phyloP scores from a whole-genome alignment of 2,797 vertebrate species.

The Distichodus sexfasciatus region DNA sequence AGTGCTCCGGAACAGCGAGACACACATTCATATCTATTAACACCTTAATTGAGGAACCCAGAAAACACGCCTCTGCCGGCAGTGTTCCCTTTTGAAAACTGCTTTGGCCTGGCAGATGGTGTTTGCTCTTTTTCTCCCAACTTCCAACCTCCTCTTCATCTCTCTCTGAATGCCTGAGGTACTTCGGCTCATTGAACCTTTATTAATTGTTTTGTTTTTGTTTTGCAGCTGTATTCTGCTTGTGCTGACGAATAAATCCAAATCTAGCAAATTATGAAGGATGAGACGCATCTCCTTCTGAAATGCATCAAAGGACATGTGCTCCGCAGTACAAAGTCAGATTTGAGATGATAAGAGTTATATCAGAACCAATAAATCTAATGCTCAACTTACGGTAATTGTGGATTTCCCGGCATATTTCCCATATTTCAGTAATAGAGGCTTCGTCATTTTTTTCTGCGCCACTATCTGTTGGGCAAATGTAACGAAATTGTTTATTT shows the following conservation, averaged over 20 bases:
- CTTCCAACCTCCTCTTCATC: background rate
- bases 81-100: background rate
- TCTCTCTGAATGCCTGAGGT: background rate
- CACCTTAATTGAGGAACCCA: conserved; percentile 16
- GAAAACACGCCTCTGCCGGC: background rate
- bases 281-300: background rate
- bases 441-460: conserved; percentile 90
- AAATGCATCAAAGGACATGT: background rate
- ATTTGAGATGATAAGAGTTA: background rate
- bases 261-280: background rate
- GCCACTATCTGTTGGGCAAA: conserved; percentile 85
- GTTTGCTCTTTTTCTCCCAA: conserved; percentile 1
- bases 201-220: conserved; percentile 9
- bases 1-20: conserved; percentile 4
- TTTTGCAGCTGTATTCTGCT: background rate
- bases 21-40: conserved; percentile 28
- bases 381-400: conserved; percentile 79
- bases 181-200: background rate
- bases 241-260: background rate
- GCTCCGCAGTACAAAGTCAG: background rate
- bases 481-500: conserved; percentile 27
- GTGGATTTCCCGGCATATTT: conserved; percentile 93
- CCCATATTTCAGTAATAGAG: conserved; percentile 87
- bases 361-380: background rate
- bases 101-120: background rate